phyloP scores from a whole-genome alignment of 1,140 invertebrate species.

The Macrosteles quadrilineatus region DNA sequence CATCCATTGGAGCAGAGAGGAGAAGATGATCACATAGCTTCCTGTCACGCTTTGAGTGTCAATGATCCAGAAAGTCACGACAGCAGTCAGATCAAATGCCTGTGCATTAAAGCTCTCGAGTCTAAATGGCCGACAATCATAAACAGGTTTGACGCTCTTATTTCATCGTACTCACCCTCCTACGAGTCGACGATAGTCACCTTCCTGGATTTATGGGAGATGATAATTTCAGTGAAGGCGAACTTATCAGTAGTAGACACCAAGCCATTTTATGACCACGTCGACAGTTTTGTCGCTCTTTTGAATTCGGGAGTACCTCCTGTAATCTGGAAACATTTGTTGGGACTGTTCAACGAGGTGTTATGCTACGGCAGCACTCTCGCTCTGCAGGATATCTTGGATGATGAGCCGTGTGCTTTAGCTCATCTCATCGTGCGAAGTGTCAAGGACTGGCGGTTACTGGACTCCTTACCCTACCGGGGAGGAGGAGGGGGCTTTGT shows the following conservation, averaged over 20 bases:
- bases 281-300: conserved; percentile 76
- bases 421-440: conserved; percentile 81
- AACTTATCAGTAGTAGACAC: conserved; percentile 87
- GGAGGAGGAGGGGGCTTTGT: conserved; percentile 57
- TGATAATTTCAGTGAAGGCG: conserved; percentile 88
- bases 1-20: conserved; percentile 74
- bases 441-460: conserved; percentile 78
- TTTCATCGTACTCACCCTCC: conserved; percentile 52
- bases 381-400: conserved; percentile 80
- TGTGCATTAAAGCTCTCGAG: conserved; percentile 81
- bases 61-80: conserved; percentile 78
- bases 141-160: conserved; percentile 56
- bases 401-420: conserved; percentile 82
- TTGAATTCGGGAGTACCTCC: conserved; percentile 71
- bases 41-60: conserved; percentile 67
- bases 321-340: conserved; percentile 79
- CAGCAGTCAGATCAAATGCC: conserved; percentile 73
- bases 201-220: conserved; percentile 84
- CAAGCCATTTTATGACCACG: conserved; percentile 82
- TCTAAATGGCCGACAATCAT: conserved; percentile 79
- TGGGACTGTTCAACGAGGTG: conserved; percentile 84
- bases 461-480: conserved; percentile 66
- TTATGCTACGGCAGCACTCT: conserved; percentile 87
- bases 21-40: conserved; percentile 39
- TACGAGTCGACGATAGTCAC: conserved; percentile 64